phyloP scores from a whole-genome alignment of 2,113 vertebrate species.

The Phaethornis superciliosus region DNA sequence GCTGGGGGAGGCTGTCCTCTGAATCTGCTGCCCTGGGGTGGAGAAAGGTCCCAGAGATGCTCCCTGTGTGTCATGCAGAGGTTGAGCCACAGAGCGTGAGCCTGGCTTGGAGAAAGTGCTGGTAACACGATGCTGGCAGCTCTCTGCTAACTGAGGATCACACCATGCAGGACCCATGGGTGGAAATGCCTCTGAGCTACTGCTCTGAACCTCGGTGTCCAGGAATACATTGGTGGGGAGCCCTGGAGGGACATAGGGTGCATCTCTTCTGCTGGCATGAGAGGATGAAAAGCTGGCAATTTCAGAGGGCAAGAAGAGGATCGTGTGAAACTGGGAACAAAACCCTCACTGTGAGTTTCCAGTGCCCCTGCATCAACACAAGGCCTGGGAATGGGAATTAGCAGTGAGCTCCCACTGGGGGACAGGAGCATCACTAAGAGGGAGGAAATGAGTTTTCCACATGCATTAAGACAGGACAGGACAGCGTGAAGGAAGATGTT shows the following conservation, averaged over 20 bases:
- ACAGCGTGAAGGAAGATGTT: neutral
- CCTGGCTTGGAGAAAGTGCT: neutral
- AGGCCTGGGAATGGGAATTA: neutral
- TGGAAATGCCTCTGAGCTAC: neutral
- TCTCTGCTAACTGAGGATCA: neutral
- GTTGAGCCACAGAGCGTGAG: rapidly evolving
- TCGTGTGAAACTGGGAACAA: neutral
- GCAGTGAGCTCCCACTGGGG: neutral
- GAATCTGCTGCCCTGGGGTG: neutral
- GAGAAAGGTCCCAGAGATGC: neutral
- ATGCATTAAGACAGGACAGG: constrained; percentile 42
- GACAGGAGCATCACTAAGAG: neutral
- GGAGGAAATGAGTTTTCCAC: constrained; percentile 60
- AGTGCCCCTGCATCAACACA: neutral
- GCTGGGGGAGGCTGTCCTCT: neutral
- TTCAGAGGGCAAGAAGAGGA: neutral
- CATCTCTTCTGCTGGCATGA: no score
- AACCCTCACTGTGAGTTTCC: neutral
- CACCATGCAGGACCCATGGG: neutral
- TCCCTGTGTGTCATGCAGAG: rapidly evolving
- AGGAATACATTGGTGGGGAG: neutral
- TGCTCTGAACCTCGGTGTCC: neutral
- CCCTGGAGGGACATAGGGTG: neutral
- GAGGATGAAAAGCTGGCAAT: neutral
- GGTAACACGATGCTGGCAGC: rapidly evolving